Evolutionary conservation across 1,140 invertebrate species (phyloP).

Genomic region (Hylyphantes graminicola): DNA sequence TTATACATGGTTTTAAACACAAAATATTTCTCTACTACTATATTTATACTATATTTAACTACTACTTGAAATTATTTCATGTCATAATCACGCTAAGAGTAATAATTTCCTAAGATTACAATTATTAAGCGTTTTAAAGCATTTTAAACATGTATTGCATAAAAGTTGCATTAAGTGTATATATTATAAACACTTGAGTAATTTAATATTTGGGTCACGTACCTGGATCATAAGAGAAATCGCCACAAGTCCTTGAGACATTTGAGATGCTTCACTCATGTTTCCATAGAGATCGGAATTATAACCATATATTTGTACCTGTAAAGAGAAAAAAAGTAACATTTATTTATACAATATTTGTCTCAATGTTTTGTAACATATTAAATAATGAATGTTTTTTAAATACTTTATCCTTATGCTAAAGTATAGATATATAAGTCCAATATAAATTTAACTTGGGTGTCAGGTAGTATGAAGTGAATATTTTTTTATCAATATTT

Average conservation of each 20-base stretch:
- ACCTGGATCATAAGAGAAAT: slow-evolving; percentile 92
- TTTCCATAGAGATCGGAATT: slow-evolving; percentile 96
- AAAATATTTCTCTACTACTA: too few relatives aligned
- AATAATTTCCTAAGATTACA: not conserved
- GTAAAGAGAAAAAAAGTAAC: slow-evolving; percentile 11
- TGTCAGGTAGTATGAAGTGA: too few relatives aligned
- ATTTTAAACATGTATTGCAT: not conserved
- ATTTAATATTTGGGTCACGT: not conserved
- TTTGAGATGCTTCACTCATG: slow-evolving; percentile 86
- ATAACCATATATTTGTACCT: slow-evolving; percentile 92
- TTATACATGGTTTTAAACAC: too few relatives aligned
- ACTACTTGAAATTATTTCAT: too few relatives aligned
- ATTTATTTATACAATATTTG: not conserved
- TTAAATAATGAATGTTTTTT: too few relatives aligned
- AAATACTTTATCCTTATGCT: too few relatives aligned
- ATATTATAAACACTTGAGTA: not conserved
- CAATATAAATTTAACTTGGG: too few relatives aligned
- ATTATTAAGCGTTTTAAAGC: not conserved
- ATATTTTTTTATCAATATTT: too few relatives aligned
- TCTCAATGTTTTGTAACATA: too few relatives aligned
- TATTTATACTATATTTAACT: too few relatives aligned
- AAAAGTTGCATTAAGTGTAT: not conserved
- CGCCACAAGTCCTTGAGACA: slow-evolving; percentile 90
- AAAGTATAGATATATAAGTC: too few relatives aligned
- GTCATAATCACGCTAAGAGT: not conserved